Percentiles rank a stretch among this genome's conserved stretches.
These are phyloP conservation scores for Trachurus trachurus DNA, from an alignment of 2,797 vertebrate genomes.

Conservation along the genomic window DNA sequence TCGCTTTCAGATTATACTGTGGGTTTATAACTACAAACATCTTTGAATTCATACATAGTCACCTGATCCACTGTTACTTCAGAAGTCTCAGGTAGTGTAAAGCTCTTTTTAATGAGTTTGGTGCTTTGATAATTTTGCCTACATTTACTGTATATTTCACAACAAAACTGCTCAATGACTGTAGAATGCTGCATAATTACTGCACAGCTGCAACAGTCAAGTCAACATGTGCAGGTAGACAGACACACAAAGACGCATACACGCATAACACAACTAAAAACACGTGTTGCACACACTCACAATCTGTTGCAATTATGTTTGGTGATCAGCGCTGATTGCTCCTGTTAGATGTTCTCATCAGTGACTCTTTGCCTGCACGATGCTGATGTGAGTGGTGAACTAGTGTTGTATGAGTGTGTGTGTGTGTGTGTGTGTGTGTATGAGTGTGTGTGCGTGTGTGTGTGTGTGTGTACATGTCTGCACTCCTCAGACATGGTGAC, in stretches of 20 bases:
- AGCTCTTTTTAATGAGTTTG: neutral
- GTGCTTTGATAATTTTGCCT: neutral
- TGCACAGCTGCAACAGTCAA: neutral
- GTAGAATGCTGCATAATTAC: too few species aligned
- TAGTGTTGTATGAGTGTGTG: too few species aligned
- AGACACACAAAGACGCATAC: too few species aligned
- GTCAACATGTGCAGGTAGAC: neutral
- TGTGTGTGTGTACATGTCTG: slow-evolving; percentile 7
- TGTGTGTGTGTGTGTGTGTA: too few species aligned
- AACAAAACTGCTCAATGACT: neutral
- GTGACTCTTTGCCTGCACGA: slow-evolving; percentile 7
- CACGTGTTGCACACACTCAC: neutral
- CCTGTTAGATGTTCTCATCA: slow-evolving; percentile 41
- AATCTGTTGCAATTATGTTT: slow-evolving; percentile 23
- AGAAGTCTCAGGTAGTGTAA: neutral
- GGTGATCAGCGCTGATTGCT: slow-evolving; percentile 39
- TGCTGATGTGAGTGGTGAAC: neutral
- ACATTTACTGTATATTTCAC: neutral
- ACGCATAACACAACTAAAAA: neutral
- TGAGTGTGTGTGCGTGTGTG: neutral
- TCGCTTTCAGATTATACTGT: too few species aligned
- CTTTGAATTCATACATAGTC: neutral
- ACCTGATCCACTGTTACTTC: neutral
- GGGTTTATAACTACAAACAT: too few species aligned
- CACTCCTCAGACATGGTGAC: slow-evolving; percentile 29